These are phyloP conservation scores for Blera fallax DNA, from an alignment of 2,888 invertebrate genomes.

Conservation along the genomic window DNA sequence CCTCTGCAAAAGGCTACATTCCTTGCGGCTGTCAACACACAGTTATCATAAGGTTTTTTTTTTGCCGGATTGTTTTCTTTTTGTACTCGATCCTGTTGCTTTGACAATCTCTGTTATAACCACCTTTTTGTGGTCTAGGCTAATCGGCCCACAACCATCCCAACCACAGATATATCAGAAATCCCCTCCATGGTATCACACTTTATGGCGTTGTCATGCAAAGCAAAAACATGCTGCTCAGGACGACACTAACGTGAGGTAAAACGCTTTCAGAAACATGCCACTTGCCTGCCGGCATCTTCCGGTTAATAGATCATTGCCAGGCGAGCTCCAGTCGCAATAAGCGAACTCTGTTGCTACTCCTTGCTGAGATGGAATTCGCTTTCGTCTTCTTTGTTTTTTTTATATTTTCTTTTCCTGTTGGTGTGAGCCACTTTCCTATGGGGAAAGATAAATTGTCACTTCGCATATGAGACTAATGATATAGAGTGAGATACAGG, in stretches of 20 bases:
- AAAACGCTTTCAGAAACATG: constrained; percentile 36
- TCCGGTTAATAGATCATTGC: constrained; percentile 68
- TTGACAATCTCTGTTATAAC: constrained; percentile 11
- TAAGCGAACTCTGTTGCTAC: not conserved
- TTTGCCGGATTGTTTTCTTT: not conserved
- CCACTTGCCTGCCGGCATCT: constrained; percentile 58
- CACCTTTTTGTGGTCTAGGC: constrained; percentile 39
- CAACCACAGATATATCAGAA: not conserved
- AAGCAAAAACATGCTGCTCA: not conserved
- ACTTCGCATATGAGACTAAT: constrained; percentile 70
- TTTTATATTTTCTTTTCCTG: not conserved
- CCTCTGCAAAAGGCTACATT: not conserved
- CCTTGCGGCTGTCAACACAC: not conserved
- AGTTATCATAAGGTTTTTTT: constrained; percentile 27
- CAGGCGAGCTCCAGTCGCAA: constrained; percentile 20
- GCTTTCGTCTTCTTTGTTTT: not conserved
- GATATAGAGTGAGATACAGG: constrained; percentile 29
- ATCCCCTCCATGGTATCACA: not conserved
- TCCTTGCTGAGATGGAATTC: not conserved
- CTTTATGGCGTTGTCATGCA: constrained; percentile 30
- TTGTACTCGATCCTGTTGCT: constrained; percentile 19
- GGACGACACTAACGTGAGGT: constrained; percentile 43
- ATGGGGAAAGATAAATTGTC: constrained; percentile 64
- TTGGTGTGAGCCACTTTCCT: constrained; percentile 22
- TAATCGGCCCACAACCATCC: constrained; percentile 13